A percentile compares a stretch with the other conserved stretches of the same genome.
Evolutionary conservation across 2,797 vertebrate genomes (phyloP).

Genomic region (Hypotaenidia philippensis): DNA sequence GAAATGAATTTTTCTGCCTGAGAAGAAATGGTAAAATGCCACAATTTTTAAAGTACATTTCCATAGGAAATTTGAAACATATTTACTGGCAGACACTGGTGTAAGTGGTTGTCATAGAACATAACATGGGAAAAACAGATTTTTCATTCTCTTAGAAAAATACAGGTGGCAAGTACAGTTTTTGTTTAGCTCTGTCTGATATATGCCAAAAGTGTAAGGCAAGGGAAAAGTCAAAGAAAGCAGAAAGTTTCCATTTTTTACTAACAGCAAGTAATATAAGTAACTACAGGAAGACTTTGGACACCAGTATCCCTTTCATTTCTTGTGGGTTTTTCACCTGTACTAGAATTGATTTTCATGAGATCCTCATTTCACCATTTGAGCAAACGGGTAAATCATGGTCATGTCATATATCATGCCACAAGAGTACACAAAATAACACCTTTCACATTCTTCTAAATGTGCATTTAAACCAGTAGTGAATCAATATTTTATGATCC

Average conservation of each 20-base stretch:
- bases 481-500: slow-evolving; percentile 31
- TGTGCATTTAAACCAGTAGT: not conserved
- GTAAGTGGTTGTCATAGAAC: not conserved
- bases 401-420: not conserved
- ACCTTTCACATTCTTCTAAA: not conserved
- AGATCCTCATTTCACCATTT: not conserved
- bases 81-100: not conserved
- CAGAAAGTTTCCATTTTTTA: not conserved
- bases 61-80: not conserved
- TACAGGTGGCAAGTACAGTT: not conserved
- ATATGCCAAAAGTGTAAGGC: not conserved
- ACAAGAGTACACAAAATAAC: not conserved
- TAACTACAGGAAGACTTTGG: not conserved
- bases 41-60: not conserved
- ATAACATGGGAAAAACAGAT: not conserved
- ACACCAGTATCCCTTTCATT: fast-evolving
- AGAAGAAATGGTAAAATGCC: not conserved
- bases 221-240: not conserved
- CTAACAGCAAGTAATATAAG: not conserved
- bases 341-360: not conserved
- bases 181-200: not conserved
- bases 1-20: not conserved
- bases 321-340: not conserved
- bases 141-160: not conserved
- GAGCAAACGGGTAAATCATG: not conserved